phyloP scores from a whole-genome alignment of 2,888 invertebrate species.

The Scrobipalpa atriplicella region DNA sequence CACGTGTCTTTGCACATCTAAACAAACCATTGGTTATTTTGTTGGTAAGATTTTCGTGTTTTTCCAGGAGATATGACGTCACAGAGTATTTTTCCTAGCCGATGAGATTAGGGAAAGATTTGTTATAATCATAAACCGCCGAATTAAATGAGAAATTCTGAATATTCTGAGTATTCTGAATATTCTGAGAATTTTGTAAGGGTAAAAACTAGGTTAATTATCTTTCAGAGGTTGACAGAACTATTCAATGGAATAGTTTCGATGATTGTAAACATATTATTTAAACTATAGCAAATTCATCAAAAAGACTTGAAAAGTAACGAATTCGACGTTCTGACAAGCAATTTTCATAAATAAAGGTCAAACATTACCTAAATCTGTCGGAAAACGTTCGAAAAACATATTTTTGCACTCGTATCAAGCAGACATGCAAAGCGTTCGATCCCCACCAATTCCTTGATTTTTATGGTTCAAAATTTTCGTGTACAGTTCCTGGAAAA shows the following conservation, averaged over 20 bases:
- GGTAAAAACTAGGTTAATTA: neutral
- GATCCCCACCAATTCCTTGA: too few species aligned
- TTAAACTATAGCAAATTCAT: neutral
- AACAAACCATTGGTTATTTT: constrained; percentile 1
- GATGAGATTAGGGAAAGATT: neutral
- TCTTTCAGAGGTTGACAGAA: neutral
- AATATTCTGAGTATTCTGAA: too few species aligned
- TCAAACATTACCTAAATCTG: neutral
- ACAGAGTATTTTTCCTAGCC: neutral
- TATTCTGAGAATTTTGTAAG: too few species aligned
- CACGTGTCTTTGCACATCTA: neutral
- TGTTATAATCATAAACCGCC: too few species aligned
- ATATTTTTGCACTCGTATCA: constrained; percentile 7
- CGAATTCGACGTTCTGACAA: neutral
- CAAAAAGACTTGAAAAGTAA: neutral
- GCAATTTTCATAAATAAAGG: neutral
- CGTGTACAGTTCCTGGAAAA: constrained; percentile 30
- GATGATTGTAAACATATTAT: neutral
- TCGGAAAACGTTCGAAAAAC: neutral
- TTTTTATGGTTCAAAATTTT: neutral
- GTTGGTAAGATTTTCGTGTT: neutral
- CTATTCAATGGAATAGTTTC: neutral
- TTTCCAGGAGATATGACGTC: neutral
- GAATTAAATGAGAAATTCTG: too few species aligned
- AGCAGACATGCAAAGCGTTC: constrained; percentile 16